Percentiles rank a stretch among this genome's conserved stretches.
phyloP scores from a whole-genome alignment of 2,113 vertebrate genomes.

The Paramormyrops kingsleyae region DNA sequence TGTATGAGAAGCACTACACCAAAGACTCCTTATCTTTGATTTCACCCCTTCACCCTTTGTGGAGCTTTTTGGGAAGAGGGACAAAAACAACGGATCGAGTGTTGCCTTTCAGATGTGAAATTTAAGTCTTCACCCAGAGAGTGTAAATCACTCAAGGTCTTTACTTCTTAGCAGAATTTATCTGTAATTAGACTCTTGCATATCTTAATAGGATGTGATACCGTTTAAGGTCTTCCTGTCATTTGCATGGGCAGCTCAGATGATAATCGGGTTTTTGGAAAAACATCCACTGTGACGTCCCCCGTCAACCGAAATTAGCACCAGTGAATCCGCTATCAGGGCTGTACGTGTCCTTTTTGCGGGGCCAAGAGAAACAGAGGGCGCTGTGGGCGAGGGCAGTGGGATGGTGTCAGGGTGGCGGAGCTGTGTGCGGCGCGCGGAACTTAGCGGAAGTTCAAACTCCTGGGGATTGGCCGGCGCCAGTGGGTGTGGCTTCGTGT shows the following conservation, averaged over 20 bases:
- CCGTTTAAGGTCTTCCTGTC: constrained; percentile 67
- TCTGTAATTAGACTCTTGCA: constrained; percentile 65
- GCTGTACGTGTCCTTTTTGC: constrained; percentile 49
- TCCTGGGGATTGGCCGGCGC: not conserved
- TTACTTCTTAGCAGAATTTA: constrained; percentile 59
- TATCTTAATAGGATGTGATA: constrained; percentile 65
- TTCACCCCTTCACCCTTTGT: not conserved
- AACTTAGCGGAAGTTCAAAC: not conserved
- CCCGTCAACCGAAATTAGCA: constrained; percentile 59
- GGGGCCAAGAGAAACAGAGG: constrained; percentile 31
- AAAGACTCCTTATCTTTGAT: not conserved
- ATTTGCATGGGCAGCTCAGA: constrained; percentile 61
- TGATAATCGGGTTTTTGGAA: constrained; percentile 53
- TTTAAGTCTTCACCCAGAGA: constrained; percentile 6
- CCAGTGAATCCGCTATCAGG: constrained; percentile 50
- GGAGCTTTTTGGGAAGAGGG: not conserved
- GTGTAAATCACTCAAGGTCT: constrained; percentile 48
- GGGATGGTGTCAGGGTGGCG: not conserved
- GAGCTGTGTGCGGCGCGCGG: not conserved
- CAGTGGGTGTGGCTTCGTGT: not conserved
- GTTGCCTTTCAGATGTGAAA: not conserved
- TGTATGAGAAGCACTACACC: not conserved
- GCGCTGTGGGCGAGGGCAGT: constrained; percentile 16
- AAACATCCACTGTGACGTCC: constrained; percentile 53
- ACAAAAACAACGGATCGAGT: not conserved